Evolutionary conservation across 1,140 invertebrate genomes (phyloP), one percentile per base, ranked within the genome.

Genomic region (Drosophila takahashii): DNA sequence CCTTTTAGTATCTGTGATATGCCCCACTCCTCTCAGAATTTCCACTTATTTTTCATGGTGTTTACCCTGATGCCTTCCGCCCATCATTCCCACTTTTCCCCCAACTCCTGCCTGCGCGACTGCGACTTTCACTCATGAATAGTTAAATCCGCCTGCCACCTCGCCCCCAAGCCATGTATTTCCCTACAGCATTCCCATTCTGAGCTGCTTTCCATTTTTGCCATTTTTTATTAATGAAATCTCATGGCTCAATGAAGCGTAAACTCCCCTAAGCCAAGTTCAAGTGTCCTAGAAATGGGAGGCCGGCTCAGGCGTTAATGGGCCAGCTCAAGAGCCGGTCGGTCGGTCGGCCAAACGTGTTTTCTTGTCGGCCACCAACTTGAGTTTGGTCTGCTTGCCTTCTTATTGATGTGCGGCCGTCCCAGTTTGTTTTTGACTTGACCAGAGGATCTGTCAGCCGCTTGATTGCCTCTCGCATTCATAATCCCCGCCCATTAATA

Each of bases 191-290:
- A 57, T 69, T 34, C 41, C n/a, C n/a, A n/a, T n/a, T n/a, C n/a
- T n/a, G n/a, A n/a, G 22, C 81, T 87, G 57, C 76, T 84, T 89
- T 89, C 77, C 64, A 75, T 89, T 84, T 89, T 74, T 74, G 79
- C 67, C 64, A 79, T 87, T 89, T 87, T 87, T 87, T 87, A 89
- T 89, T 89, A 89, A 89, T 89, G 84, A 89, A 89, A 84, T 89
- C 84, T 80, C 80, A 83, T 89, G 85, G 84, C 77, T 77, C 84
- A 89, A 90, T 87, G 84, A 87, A 87, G 84, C 84, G 84, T 77
- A 79, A 89, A 89, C 86, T 77, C 69, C 64, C 48, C 60, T 62
- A 62, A 61, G 52, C 47, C 75, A 76, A 77, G 67, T 70, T 60
- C 51, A 75, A 81, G 74, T 81, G 76, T 81, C 62, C 48, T 65